Base-by-base conservation (phyloP, 2,797 vertebrate species). In the Hydrolagus colliei region DNA sequence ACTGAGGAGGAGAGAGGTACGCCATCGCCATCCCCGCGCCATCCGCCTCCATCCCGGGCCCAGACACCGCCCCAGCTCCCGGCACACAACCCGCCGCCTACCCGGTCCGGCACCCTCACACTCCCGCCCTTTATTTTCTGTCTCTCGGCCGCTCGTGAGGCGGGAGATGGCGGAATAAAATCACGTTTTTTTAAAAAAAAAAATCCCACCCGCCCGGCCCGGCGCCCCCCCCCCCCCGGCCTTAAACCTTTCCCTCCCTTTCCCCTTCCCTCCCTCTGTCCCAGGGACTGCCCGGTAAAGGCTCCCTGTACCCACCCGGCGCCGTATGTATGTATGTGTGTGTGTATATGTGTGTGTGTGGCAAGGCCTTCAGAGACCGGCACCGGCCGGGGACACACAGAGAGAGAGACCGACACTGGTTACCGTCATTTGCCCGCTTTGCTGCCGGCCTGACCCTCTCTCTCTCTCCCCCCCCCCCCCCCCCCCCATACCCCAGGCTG, bases 381-480 rank as follows among this genome's bases (percentile, higher is more conserved):
- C n/a, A n/a, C n/a, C n/a, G n/a, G n/a, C n/a, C n/a, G n/a, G n/a
- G n/a, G n/a, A n/a, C n/a, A n/a, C n/a, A n/a, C n/a, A n/a, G n/a
- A n/a, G n/a, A n/a, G n/a, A n/a, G n/a, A n/a, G n/a, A n/a, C n/a
- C n/a, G n/a, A n/a, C n/a, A n/a, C n/a, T n/a, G n/a, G n/a, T n/a
- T n/a, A n/a, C n/a, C n/a, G 7, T n/a, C n/a, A n/a, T n/a, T n/a
- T n/a, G 32, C n/a, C 65, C 5, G 35, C 67, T 86, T 67, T 52
- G 86, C 88, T 79, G 87, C 87, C 65, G 87, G 88, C 89, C 87
- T 65, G 41, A 73, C 88, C 88, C 88, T 88, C 88, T 88, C 89
- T 88, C 89, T 87, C 88, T 88, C 86, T 68, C 67, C 86, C 86
- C 87, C 85, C 10, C 87, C 22, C 1, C 84, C 9, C 16, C 82